A percentile compares a stretch with the other conserved stretches of the same genome.
These are phyloP conservation scores for Lithophane ornitopus DNA, from an alignment of 2,888 invertebrate genomes.

Conservation along the genomic window DNA sequence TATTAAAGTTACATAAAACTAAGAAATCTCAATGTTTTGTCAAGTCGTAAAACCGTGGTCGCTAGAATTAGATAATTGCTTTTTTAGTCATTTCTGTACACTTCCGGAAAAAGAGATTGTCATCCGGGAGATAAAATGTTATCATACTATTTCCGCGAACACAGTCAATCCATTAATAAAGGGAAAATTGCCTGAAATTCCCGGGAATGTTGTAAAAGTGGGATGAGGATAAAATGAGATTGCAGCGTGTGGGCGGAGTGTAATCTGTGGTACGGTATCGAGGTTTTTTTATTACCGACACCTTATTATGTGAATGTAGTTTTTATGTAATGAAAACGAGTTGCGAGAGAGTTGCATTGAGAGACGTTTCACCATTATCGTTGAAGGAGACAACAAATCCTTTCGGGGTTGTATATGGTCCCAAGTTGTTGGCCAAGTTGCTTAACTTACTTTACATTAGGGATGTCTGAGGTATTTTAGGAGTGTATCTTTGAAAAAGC, in stretches of 20 bases:
- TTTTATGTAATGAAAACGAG: not conserved
- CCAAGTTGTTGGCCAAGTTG: not conserved
- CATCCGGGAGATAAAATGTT: not conserved
- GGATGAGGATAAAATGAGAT: constrained; percentile 21
- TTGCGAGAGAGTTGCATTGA: not conserved
- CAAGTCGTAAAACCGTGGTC: too few relatives aligned
- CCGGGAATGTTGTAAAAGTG: constrained; percentile 13
- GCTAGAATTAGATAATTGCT: not conserved
- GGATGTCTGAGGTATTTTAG: not conserved
- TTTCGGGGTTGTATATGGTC: not conserved
- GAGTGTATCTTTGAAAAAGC: not conserved
- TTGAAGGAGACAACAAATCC: not conserved
- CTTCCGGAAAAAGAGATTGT: not conserved
- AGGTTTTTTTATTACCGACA: constrained; percentile 17
- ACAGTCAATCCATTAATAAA: constrained; percentile 9
- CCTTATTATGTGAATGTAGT: constrained; percentile 21
- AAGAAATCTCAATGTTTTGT: too few relatives aligned
- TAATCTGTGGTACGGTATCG: constrained; percentile 23
- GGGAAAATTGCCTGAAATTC: constrained; percentile 13
- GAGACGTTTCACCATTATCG: not conserved
- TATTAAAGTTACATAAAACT: too few relatives aligned
- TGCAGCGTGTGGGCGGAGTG: constrained; percentile 8
- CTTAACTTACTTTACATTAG: not conserved
- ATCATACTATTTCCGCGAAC: constrained; percentile 2
- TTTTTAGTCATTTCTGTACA: not conserved